These are phyloP conservation scores for Octopus sinensis DNA, from an alignment of 1,140 invertebrate species.

Conservation along the genomic window DNA sequence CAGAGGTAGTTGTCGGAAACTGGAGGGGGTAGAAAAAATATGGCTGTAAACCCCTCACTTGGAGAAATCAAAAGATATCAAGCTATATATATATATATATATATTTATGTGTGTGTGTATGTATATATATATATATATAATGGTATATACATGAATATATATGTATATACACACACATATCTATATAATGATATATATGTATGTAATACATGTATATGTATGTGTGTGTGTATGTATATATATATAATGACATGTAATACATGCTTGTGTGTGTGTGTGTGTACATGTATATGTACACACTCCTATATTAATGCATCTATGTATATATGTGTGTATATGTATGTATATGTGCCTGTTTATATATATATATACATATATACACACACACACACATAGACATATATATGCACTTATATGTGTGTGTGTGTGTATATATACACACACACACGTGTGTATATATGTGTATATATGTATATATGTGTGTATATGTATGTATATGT, in stretches of 20 bases:
- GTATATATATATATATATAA: neutral
- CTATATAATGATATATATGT: neutral
- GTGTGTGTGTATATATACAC: neutral
- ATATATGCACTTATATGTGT: neutral
- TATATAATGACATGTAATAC: neutral
- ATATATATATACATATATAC: neutral
- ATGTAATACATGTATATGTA: neutral
- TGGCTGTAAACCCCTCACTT: neutral
- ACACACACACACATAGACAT: neutral
- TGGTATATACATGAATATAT: neutral
- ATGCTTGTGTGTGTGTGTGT: too few relatives aligned
- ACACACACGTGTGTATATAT: neutral
- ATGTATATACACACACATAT: neutral
- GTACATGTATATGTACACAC: neutral
- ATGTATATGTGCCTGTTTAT: neutral
- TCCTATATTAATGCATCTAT: neutral
- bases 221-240: neutral
- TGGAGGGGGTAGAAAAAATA: neutral
- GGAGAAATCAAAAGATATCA: neutral
- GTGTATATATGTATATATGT: neutral
- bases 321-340: neutral
- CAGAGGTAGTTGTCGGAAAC: slow-evolving; percentile 30
- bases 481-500: neutral
- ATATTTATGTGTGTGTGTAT: neutral
- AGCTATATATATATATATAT: neutral